phyloP scores from a whole-genome alignment of 2,113 vertebrate species.

The Hippocampus comes region DNA sequence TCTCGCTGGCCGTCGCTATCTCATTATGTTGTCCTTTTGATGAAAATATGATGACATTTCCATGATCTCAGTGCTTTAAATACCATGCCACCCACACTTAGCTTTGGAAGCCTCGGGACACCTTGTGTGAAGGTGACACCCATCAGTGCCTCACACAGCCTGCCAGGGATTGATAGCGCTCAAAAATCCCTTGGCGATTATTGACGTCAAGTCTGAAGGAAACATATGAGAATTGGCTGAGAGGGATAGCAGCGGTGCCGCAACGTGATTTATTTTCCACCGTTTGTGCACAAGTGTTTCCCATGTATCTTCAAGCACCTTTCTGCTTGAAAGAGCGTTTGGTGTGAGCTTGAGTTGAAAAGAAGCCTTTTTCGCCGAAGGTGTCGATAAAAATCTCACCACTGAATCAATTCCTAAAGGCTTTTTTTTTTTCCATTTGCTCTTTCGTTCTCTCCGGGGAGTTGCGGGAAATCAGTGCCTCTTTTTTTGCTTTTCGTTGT shows the following conservation, averaged over 20 bases:
- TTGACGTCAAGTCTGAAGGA: slow-evolving; percentile 38
- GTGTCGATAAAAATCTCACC: slow-evolving; percentile 6
- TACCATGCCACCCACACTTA: background rate
- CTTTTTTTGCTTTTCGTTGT: slow-evolving; percentile 3
- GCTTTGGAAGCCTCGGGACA: slow-evolving; percentile 17
- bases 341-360: slow-evolving; percentile 17
- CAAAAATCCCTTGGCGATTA: slow-evolving; percentile 34
- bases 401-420: background rate
- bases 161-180: slow-evolving; percentile 51
- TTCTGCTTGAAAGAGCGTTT: slow-evolving; percentile 15
- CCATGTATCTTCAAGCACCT: slow-evolving; percentile 20
- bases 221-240: slow-evolving; percentile 32
- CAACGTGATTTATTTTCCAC: slow-evolving; percentile 14
- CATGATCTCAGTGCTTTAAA: slow-evolving; percentile 3
- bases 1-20: background rate
- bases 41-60: slow-evolving; percentile 21
- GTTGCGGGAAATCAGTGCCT: background rate
- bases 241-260: slow-evolving; percentile 17
- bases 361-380: slow-evolving; percentile 22
- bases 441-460: slow-evolving; percentile 20
- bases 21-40: background rate
- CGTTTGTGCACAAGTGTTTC: slow-evolving; percentile 17
- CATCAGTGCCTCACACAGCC: slow-evolving; percentile 18
- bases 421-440: slow-evolving; percentile 11
- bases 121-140: slow-evolving; percentile 43